phyloP scores from a whole-genome alignment of 2,113 vertebrate species.

The Sisor rabdophorus region DNA sequence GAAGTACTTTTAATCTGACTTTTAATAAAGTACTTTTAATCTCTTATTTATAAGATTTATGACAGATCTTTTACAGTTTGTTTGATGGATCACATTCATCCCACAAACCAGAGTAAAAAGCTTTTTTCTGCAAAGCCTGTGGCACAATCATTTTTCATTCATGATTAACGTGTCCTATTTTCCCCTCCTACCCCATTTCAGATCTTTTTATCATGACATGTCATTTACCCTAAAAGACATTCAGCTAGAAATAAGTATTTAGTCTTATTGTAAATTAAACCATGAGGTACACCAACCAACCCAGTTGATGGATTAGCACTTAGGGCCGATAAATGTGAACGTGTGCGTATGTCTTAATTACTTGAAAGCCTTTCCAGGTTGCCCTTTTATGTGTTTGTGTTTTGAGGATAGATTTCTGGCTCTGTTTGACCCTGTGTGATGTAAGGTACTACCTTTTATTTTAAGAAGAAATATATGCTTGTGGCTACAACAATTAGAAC shows the following conservation, averaged over 20 bases:
- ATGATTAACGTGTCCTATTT: neutral
- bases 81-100: neutral
- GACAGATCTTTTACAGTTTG: neutral
- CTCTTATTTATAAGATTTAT: slow-evolving; percentile 8
- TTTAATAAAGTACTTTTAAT: slow-evolving; percentile 3
- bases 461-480: no score
- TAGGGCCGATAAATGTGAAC: no score
- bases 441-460: no score
- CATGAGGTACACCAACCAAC: no score
- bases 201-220: neutral
- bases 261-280: neutral
- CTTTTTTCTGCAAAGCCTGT: neutral
- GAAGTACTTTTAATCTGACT: slow-evolving; percentile 7
- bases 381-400: no score
- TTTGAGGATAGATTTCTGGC: no score
- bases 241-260: neutral
- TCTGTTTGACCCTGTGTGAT: no score
- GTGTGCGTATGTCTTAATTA: no score
- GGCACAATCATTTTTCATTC: neutral
- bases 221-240: neutral
- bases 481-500: no score
- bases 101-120: neutral
- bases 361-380: no score
- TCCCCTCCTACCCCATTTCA: neutral
- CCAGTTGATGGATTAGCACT: no score